Evolutionary conservation across 2,113 vertebrate species (phyloP).

Genomic region (Leptocoma aspasia): DNA sequence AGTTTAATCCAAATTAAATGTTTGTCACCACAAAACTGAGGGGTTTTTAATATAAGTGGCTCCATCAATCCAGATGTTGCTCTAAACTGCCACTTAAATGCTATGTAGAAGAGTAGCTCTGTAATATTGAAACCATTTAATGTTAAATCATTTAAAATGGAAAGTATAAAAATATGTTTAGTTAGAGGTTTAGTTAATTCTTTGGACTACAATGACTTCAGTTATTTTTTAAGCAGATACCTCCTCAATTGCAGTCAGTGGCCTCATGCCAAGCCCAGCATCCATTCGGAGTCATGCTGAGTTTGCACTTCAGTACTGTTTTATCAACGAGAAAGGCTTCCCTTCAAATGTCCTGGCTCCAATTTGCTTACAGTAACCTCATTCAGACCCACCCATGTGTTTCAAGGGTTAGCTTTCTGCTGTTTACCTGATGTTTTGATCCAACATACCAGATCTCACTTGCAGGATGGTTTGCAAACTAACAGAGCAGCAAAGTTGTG

Average conservation of each 20-base stretch:
- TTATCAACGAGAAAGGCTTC: neutral
- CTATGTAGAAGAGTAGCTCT: neutral
- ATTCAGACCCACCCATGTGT: neutral
- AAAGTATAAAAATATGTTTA: neutral
- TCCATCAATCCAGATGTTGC: neutral
- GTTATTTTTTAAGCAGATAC: neutral
- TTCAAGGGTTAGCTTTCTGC: neutral
- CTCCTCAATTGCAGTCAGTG: neutral
- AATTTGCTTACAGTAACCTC: neutral
- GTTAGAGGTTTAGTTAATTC: neutral
- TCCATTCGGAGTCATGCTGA: neutral
- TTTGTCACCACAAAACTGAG: neutral
- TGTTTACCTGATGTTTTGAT: neutral
- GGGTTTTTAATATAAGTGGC: neutral
- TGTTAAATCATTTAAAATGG: neutral
- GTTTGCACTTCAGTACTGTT: neutral
- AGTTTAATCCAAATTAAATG: neutral
- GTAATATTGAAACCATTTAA: too few relatives aligned
- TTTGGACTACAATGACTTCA: neutral
- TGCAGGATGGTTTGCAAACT: neutral
- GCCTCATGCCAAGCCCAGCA: neutral
- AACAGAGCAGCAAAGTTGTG: neutral
- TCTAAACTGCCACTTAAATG: neutral
- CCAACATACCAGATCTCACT: fast-evolving
- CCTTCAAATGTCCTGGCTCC: neutral